A percentile compares a stretch with the other conserved stretches of the same genome.
These are phyloP conservation scores for Bursaphelenchus okinawaensis DNA, from an alignment of 2,888 invertebrate genomes.

Conservation along the genomic window DNA sequence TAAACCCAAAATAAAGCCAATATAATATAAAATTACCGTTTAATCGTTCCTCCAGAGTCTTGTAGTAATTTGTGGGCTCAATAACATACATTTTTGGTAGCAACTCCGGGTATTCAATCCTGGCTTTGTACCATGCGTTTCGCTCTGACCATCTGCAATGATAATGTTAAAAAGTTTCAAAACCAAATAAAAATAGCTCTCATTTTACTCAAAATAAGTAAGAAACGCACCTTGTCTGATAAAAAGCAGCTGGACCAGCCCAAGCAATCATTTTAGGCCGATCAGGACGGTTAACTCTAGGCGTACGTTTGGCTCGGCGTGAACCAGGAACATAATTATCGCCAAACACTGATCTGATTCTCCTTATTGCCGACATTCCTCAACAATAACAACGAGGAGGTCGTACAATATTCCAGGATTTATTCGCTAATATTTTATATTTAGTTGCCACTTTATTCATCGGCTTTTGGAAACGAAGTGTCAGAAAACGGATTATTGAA, in stretches of 20 bases:
- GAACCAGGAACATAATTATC: slow-evolving; percentile 29
- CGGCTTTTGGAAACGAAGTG: too few relatives aligned
- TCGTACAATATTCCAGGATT: too few relatives aligned
- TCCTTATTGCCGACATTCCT: not conserved
- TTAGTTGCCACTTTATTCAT: too few relatives aligned
- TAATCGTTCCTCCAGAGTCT: slow-evolving; percentile 33
- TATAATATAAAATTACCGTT: not conserved
- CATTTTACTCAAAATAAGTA: not conserved
- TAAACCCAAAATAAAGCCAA: not conserved
- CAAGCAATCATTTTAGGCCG: slow-evolving; percentile 52
- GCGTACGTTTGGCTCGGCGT: slow-evolving; percentile 41
- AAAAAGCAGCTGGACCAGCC: slow-evolving; percentile 55
- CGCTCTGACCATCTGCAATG: slow-evolving; percentile 54
- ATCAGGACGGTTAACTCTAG: slow-evolving; percentile 45
- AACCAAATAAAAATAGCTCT: not conserved
- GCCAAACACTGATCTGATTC: slow-evolving; percentile 29
- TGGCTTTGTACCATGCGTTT: slow-evolving; percentile 57
- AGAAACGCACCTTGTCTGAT: slow-evolving; percentile 40
- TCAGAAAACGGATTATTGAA: too few relatives aligned
- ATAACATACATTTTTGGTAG: slow-evolving; percentile 50
- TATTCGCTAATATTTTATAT: too few relatives aligned
- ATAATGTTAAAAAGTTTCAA: not conserved
- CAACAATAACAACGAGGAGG: not conserved
- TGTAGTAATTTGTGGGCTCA: slow-evolving; percentile 43
- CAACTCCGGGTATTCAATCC: slow-evolving; percentile 53